Conservation (phyloP, 2,888 invertebrate species). For the Sympetrum striolatum region DNA sequence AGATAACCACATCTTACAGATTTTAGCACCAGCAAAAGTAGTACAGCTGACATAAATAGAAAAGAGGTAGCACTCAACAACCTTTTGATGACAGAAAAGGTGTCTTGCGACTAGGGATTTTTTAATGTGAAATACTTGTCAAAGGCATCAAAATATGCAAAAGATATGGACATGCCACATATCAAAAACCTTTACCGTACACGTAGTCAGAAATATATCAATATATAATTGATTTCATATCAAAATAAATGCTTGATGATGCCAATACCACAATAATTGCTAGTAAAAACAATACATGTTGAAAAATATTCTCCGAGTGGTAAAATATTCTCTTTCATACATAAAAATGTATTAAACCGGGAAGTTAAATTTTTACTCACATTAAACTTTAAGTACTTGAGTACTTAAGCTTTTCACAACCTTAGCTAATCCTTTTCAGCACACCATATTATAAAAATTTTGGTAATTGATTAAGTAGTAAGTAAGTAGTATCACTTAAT, state of each 20-base stretch:
- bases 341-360: too few species aligned
- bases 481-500: too few species aligned
- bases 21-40: constrained; percentile 21
- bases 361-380: too few species aligned
- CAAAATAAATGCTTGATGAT: background rate
- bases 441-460: too few species aligned
- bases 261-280: background rate
- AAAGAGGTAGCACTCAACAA: constrained; percentile 34
- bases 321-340: background rate
- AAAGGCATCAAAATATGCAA: background rate
- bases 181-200: background rate
- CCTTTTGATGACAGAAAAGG: constrained; percentile 8
- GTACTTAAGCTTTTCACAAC: too few species aligned
- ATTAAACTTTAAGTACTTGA: too few species aligned
- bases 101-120: background rate
- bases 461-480: too few species aligned
- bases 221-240: background rate
- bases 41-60: background rate
- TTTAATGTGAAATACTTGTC: background rate
- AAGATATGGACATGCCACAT: background rate
- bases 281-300: background rate
- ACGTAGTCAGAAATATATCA: background rate
- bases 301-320: background rate
- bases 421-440: too few species aligned
- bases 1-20: background rate